These are phyloP conservation scores for Apeltes quadracus DNA, from an alignment of 2,113 vertebrate genomes.

Conservation along the genomic window DNA sequence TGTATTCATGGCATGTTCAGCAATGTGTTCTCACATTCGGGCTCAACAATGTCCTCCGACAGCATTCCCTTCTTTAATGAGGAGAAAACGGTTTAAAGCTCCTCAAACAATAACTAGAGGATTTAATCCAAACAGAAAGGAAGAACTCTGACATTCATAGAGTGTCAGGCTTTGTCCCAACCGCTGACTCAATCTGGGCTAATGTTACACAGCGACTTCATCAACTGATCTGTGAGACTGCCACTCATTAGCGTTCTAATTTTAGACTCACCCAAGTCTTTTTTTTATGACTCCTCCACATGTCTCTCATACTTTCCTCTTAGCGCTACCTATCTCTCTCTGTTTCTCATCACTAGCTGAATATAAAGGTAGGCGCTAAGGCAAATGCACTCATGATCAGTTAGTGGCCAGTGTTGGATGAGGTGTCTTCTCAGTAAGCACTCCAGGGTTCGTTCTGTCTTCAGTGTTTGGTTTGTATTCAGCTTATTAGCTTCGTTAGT, in stretches of 20 bases:
- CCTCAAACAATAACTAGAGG: not conserved
- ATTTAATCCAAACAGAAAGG: not conserved
- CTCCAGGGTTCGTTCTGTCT: not conserved
- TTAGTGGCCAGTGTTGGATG: slow-evolving; percentile 31
- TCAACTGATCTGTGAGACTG: slow-evolving; percentile 52
- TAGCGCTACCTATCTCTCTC: slow-evolving; percentile 12
- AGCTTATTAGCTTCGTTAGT: not conserved
- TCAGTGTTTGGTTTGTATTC: slow-evolving; percentile 8
- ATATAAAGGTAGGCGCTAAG: slow-evolving; percentile 36
- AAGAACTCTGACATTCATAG: slow-evolving; percentile 14
- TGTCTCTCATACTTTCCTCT: slow-evolving; percentile 1
- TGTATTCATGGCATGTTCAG: slow-evolving; percentile 8
- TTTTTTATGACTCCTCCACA: slow-evolving; percentile 21
- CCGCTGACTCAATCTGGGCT: slow-evolving; percentile 34
- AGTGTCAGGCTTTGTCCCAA: slow-evolving; percentile 14
- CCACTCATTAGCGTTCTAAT: slow-evolving; percentile 64
- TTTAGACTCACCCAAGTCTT: slow-evolving; percentile 50
- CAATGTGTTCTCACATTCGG: not conserved
- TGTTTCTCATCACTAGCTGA: slow-evolving; percentile 35
- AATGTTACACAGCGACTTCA: slow-evolving; percentile 62
- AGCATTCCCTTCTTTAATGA: not conserved
- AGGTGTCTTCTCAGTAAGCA: slow-evolving; percentile 28
- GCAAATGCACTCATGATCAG: slow-evolving; percentile 38
- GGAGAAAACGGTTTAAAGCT: not conserved
- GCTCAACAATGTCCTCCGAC: not conserved